These are phyloP conservation scores for Cheilosia urbana DNA, from an alignment of 2,888 invertebrate genomes.

Conservation along the genomic window DNA sequence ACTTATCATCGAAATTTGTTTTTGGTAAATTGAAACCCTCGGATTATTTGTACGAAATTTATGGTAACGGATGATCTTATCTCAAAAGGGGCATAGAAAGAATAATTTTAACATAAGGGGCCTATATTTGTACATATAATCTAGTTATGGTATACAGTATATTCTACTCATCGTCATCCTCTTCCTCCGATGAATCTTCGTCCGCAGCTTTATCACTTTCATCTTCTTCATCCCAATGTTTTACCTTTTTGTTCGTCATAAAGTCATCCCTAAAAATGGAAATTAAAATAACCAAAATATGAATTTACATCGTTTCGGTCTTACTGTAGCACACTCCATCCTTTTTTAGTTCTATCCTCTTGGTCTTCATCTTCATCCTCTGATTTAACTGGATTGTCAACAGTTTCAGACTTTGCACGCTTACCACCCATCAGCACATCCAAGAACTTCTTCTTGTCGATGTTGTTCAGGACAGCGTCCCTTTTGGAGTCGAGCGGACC, in stretches of 20 bases:
- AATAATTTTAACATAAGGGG: not conserved
- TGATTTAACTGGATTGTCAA: constrained; percentile 84
- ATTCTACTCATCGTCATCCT: constrained; percentile 51
- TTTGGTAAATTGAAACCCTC: too few relatives aligned
- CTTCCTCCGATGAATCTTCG: constrained; percentile 33
- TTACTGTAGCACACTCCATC: constrained; percentile 87
- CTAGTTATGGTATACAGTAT: not conserved
- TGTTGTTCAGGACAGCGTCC: constrained; percentile 90
- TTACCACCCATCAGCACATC: constrained; percentile 90
- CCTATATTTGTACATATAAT: constrained; percentile 26
- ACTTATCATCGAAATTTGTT: too few relatives aligned
- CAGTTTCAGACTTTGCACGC: constrained; percentile 85
- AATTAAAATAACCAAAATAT: not conserved
- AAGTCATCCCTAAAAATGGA: constrained; percentile 89
- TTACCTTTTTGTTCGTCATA: constrained; percentile 94
- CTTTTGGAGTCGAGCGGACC: constrained; percentile 91
- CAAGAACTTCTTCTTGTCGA: constrained; percentile 89
- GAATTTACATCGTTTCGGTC: not conserved
- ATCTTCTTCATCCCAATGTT: constrained; percentile 94
- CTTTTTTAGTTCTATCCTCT: constrained; percentile 83
- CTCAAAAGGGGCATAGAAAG: not conserved
- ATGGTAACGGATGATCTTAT: not conserved
- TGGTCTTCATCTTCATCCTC: constrained; percentile 82
- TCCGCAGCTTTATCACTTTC: constrained; percentile 77
- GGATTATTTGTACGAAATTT: not conserved